Evolutionary conservation across 2,113 vertebrate genomes (phyloP), one percentile per base, ranked within the genome.

Genomic region (Tretioscincus oriximinensis): DNA sequence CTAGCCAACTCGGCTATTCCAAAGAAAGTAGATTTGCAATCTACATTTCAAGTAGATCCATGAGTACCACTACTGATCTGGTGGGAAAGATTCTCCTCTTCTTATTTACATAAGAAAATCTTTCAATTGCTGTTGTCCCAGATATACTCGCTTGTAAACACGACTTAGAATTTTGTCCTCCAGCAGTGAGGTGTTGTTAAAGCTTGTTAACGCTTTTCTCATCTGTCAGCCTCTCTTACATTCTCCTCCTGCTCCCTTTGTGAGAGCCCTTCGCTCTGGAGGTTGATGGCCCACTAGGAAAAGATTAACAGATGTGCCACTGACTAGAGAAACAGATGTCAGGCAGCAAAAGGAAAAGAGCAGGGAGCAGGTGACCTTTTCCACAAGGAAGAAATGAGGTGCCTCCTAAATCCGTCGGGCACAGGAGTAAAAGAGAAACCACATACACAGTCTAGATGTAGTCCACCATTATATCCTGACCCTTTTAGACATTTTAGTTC

Each of bases 281-380:
- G 92, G 93, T 68, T 90, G 92, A 93, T 91, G 89, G 85, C 71
- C 86, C 87, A 90, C 93, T 95, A 94, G 88, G 80, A 84, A 86
- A 83, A 92, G 91, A 93, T 91, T 83, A 93, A 81, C 92, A 94
- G 89, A 89, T 93, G 88, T 87, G 92, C 31, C 28, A 77, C 85
- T 64, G 77, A 84, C 87, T 91, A 83, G 81, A 87, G 86, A 90
- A 89, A 85, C 86, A 92, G 85, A 89, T 94, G 92, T 87, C 86
- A 86, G 41, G 65, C 80, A 90, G 85, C 86, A 69, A 86, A 84
- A 73, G 63, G 88, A 86, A 77, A 64, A 78, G 2, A 0, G 54
- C 65, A n/a, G 31, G 74, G 92, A 82, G 54, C 16, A n/a, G 73
- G 77, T 86, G 92, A 93, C 92, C 89, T 95, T 94, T 91, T 92